A percentile compares a stretch with the other conserved stretches of the same genome.
Conservation (phyloP, 2,888 invertebrate species). For the Opisthograptis luteolata region DNA sequence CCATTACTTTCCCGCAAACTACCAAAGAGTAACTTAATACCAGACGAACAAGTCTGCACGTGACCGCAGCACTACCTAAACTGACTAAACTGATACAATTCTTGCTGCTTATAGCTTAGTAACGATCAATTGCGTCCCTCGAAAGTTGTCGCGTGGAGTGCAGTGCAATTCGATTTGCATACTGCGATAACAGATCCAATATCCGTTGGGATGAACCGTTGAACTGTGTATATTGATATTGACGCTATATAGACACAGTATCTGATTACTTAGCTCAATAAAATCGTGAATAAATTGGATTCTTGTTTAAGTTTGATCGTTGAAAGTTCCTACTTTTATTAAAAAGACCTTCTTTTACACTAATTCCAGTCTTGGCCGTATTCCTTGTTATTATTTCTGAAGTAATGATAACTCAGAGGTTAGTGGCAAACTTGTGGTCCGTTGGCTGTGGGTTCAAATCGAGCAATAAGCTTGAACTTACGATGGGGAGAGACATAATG, state of each 20-base stretch:
- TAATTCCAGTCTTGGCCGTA: no score
- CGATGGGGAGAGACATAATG: no score
- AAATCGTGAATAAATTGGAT: no score
- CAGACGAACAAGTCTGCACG: conserved; percentile 12
- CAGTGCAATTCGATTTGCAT: conserved; percentile 69
- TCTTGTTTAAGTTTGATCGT: no score
- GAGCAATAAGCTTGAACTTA: no score
- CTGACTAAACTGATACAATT: conserved; percentile 24
- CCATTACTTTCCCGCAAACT: neutral
- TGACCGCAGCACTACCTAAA: conserved; percentile 11
- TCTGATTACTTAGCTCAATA: neutral
- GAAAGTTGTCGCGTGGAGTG: conserved; percentile 57
- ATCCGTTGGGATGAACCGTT: conserved; percentile 48
- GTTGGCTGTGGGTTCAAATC: no score
- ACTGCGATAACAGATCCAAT: conserved; percentile 58
- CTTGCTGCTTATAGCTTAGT: conserved; percentile 43
- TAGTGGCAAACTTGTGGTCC: no score
- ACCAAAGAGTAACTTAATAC: conserved; percentile 25
- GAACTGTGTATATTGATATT: conserved; percentile 36
- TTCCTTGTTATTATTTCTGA: no score
- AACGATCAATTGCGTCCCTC: conserved; percentile 53
- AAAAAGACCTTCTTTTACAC: no score
- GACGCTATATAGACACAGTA: conserved; percentile 12
- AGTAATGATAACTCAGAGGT: no score
- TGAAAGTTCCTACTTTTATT: no score